Evolutionary conservation across 2,888 invertebrate species (phyloP), one percentile per base, ranked within the genome.

Genomic region (Neoaliturus tenellus): DNA sequence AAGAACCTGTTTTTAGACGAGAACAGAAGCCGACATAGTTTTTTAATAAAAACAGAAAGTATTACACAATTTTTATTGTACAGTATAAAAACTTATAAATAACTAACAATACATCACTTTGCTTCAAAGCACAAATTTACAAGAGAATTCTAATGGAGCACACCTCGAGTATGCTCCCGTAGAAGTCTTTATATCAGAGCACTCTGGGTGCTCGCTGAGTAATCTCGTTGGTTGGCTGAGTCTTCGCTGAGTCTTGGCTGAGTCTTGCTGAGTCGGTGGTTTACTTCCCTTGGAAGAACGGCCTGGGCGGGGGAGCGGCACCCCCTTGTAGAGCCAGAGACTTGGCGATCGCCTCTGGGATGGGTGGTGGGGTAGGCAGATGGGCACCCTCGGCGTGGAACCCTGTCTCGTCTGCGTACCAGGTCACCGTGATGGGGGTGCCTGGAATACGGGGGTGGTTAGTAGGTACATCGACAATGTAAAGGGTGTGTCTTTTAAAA

Each of bases 321-420:
- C 73, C 62, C 17, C 83, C 83, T 44, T 86, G 85, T 3, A 84
- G 84, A 39, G 86, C 85, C 28, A 88, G 86, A 33, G 87, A 87
- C 83, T 86, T 86, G 83, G 87, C 87, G 86, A 91, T 90, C 73
- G 88, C 89, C n/a, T 88, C 88, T 20, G 91, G 91, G 39, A 91
- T 89, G 69, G 88, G 87, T 2, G 91, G 91, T 0, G 90, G 88
- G 0, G 89, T 89, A 1, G 91, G 91, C 41, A 91, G 87, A 86
- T 91, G 91, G 23, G 89, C 90, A 33, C 91, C 94, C 89, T 91
- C 90, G 33, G 95, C 93, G 87, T 93, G 93, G 92, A 93, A 95
- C 83, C 95, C 95, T 86, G 94, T 93, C 89, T 95, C 94, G 87
- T 95, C 94, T 86, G 95, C 95, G 85, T 92, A 88, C 90, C 94